phyloP scores from a whole-genome alignment of 1,140 invertebrate species.

The Archegozetes longisetosus region DNA sequence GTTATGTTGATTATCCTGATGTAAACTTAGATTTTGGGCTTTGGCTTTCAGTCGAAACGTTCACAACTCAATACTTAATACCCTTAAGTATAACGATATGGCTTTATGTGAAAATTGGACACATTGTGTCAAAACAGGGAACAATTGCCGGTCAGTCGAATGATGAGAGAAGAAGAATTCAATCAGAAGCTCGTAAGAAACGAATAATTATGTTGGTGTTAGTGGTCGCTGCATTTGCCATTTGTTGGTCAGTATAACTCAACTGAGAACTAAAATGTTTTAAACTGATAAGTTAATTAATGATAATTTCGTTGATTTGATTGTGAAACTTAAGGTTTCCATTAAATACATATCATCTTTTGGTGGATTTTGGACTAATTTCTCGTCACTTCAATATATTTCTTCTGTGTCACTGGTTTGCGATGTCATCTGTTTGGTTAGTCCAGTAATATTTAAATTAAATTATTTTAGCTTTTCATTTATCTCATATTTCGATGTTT shows the following conservation, averaged over 20 bases:
- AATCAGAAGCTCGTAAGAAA: neutral
- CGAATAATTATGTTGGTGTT: conserved; percentile 5
- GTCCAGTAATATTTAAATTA: no score
- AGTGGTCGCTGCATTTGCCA: neutral
- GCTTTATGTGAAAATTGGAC: conserved; percentile 4
- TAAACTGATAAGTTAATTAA: no score
- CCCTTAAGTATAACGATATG: conserved; percentile 2
- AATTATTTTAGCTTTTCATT: no score
- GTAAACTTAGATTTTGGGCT: neutral
- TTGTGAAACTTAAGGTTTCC: no score
- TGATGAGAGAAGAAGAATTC: conserved; percentile 1
- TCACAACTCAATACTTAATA: conserved; percentile 3
- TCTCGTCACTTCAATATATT: conserved; percentile 6
- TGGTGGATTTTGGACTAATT: conserved; percentile 26
- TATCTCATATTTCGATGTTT: no score
- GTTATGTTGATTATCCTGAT: neutral
- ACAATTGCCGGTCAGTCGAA: neutral
- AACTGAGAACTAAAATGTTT: no score
- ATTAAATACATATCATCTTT: conserved; percentile 32
- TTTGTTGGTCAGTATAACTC: neutral
- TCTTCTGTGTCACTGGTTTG: neutral
- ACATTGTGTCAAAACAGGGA: neutral
- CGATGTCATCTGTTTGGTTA: neutral
- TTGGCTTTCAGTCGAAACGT: neutral
- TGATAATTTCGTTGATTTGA: no score